Evolutionary conservation across 2,113 vertebrate species (phyloP).

Genomic region (Emydocephalus ijimae): DNA sequence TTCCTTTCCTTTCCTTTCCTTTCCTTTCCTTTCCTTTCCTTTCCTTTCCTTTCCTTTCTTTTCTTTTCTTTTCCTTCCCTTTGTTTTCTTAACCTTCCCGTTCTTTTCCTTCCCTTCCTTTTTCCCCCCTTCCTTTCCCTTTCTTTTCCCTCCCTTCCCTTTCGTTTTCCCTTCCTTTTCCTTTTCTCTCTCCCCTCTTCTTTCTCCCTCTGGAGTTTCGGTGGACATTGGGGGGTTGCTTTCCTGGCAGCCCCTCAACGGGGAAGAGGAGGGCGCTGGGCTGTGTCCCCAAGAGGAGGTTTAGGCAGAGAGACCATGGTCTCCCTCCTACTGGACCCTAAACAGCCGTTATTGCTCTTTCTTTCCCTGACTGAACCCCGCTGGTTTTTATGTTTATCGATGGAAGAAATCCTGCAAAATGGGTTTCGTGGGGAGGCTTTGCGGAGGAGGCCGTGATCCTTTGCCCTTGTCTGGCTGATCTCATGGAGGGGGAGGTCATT

Average conservation of each 20-base stretch:
- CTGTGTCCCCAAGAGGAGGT: not conserved
- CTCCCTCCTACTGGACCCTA: too few relatives aligned
- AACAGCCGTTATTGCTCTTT: too few relatives aligned
- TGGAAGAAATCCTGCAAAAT: not conserved
- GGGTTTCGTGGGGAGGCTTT: not conserved
- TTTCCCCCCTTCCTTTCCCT: not conserved
- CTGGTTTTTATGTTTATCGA: not conserved
- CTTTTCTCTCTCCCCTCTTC: not conserved
- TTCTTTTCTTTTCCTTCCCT: not conserved
- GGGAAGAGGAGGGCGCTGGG: too few relatives aligned
- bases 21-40: not conserved
- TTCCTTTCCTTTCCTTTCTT: too few relatives aligned
- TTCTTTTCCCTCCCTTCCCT: not conserved
- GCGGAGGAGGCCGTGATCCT: not conserved
- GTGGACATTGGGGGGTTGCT: too few relatives aligned
- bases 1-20: accelerated
- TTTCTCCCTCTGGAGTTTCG: not conserved
- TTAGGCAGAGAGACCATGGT: not conserved
- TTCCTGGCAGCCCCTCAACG: not conserved
- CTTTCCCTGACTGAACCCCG: not conserved
- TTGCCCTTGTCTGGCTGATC: not conserved
- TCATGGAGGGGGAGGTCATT: not conserved
- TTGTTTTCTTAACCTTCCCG: too few relatives aligned
- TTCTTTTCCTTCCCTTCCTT: accelerated
- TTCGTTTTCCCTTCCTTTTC: not conserved